These are phyloP conservation scores for Pachliopta kotzebuea DNA, from an alignment of 2,888 invertebrate genomes.

Conservation along the genomic window DNA sequence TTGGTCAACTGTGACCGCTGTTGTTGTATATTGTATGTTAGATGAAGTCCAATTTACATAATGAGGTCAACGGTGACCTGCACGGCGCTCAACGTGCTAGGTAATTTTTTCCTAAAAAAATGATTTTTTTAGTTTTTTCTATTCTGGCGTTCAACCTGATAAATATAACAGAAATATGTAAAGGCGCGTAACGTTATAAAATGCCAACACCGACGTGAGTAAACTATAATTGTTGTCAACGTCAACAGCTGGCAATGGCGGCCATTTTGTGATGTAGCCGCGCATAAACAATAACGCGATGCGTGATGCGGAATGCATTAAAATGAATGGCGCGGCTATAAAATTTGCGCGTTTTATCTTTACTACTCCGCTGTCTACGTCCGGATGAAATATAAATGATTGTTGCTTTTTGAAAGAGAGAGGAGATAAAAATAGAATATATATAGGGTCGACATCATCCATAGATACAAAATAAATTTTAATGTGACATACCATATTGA, in stretches of 20 bases:
- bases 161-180: neutral
- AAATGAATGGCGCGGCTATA: slow-evolving; percentile 32
- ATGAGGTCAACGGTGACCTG: no score
- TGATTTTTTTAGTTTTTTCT: no score
- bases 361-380: slow-evolving; percentile 14
- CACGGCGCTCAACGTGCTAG: no score
- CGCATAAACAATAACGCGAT: slow-evolving; percentile 45
- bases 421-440: no score
- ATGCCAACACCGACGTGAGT: neutral
- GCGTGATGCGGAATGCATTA: slow-evolving; percentile 54
- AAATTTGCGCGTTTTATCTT: slow-evolving; percentile 24
- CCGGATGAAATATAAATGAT: slow-evolving; percentile 19
- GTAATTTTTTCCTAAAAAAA: no score
- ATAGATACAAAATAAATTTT: no score
- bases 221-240: slow-evolving; percentile 26
- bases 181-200: neutral
- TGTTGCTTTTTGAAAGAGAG: neutral
- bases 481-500: no score
- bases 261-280: slow-evolving; percentile 44
- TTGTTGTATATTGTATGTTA: no score
- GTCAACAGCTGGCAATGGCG: slow-evolving; percentile 35
- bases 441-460: no score
- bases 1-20: no score
- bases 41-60: no score
- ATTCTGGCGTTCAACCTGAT: no score